Conservation (phyloP, 2,797 vertebrate genomes). For the Microctenopoma stevenorrisi region DNA sequence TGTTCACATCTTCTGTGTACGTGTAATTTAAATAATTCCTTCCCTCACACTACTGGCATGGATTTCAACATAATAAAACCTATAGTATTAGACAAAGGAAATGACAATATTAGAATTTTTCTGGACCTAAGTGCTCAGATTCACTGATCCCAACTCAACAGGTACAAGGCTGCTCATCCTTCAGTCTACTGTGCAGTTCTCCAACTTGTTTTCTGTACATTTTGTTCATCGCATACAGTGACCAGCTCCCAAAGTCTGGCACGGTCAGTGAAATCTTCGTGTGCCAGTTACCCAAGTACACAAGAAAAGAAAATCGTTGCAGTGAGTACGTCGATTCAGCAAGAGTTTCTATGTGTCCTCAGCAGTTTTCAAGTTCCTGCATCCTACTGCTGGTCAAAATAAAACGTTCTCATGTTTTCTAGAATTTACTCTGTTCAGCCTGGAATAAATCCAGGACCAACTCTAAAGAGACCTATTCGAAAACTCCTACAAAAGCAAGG, state of each 20-base stretch:
- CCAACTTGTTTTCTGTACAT: conserved; percentile 41
- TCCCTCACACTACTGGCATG: not conserved
- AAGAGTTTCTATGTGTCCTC: conserved; percentile 2
- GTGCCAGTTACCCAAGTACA: conserved; percentile 74
- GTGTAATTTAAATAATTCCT: conserved; percentile 1
- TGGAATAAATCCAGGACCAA: not conserved
- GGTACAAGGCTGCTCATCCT: conserved; percentile 39
- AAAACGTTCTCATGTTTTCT: not conserved
- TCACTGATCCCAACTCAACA: conserved; percentile 65
- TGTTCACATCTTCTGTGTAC: not conserved
- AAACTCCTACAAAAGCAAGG: conserved; percentile 2
- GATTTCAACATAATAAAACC: not conserved
- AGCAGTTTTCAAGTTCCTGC: conserved; percentile 21
- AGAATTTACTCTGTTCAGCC: not conserved
- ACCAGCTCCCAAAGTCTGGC: conserved; percentile 33
- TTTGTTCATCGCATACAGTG: conserved; percentile 53
- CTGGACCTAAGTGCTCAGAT: conserved; percentile 35
- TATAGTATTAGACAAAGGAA: not conserved
- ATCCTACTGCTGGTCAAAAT: not conserved
- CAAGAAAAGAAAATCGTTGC: not conserved
- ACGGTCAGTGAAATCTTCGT: conserved; percentile 58
- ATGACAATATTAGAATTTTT: not conserved
- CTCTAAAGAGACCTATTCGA: conserved; percentile 23
- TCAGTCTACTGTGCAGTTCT: conserved; percentile 46
- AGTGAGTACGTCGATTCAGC: not conserved